Percentiles rank a stretch among this genome's conserved stretches.
Evolutionary conservation across 2,113 vertebrate genomes (phyloP).

Genomic region (Istiophorus platypterus): DNA sequence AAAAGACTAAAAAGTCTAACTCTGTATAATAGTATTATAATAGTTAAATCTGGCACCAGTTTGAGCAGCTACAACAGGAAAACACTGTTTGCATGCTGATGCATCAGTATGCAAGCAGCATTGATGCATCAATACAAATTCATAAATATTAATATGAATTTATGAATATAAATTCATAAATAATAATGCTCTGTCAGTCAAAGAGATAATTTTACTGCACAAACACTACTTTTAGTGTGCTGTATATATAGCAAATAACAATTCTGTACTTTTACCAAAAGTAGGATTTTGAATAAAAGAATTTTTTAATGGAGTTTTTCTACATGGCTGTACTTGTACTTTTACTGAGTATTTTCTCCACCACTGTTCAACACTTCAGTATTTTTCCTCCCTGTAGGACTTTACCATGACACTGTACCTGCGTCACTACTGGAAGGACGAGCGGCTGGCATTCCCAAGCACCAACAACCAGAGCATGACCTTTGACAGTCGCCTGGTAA

Average conservation of each 20-base stretch:
- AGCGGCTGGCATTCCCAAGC: slow-evolving; percentile 94
- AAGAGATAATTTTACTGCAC: no score
- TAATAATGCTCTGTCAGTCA: no score
- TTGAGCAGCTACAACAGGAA: not conserved
- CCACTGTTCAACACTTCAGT: not conserved
- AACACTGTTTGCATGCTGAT: no score
- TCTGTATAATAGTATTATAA: not conserved
- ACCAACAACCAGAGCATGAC: slow-evolving; percentile 99
- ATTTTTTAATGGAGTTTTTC: not conserved
- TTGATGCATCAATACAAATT: no score
- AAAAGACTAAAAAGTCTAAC: no score
- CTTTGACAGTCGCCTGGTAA: slow-evolving; percentile 95
- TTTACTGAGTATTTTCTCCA: not conserved
- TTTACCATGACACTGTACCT: slow-evolving; percentile 98
- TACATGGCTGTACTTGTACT: not conserved
- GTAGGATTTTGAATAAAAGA: not conserved
- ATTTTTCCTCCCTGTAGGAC: slow-evolving; percentile 83
- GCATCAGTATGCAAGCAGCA: not conserved
- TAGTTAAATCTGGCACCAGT: no score
- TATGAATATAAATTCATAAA: no score
- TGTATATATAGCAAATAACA: not conserved
- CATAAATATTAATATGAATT: no score
- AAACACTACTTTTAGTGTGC: no score
- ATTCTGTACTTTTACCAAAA: not conserved
- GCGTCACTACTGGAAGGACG: slow-evolving; percentile 98